Base-by-base conservation (phyloP, 1,140 invertebrate species). In the Watersipora subatra region DNA sequence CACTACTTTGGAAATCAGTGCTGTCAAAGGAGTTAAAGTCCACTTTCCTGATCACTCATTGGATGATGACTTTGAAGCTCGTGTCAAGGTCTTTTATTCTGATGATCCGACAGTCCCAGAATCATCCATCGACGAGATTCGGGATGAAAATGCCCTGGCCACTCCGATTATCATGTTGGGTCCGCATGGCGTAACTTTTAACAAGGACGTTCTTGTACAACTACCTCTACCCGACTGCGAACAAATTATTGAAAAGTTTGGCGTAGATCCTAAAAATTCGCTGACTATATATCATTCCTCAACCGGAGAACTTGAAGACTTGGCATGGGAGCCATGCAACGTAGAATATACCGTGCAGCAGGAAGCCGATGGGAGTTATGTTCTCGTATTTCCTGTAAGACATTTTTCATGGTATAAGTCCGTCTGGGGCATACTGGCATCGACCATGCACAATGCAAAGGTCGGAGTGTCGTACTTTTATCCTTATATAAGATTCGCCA, bases 381-480 rank as follows among this genome's bases (percentile, higher is more conserved):
- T 63, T 2, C 63, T 75, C 15, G 58, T 65, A 2, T 74, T 75
- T 65, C 62, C 67, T 15, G 72, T 76, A n/a, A 59, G 56, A 20
- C 74, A 75, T 63, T 75, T 75, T 58, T 72, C 64, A 28, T 73
- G 74, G 64, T 73, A 75, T 62, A 73, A 72, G 65, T 67, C 70
- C 15, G 26, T 73, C 2, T 73, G 73, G 73, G 72, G 74, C 34
- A 66, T 72, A 24, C 34, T 74, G 15, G 58, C 70, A 15, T 25
- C 64, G 19, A 65, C 59, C 19, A 63, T 74, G 24, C 67, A 74
- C 62, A 70, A 70, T 24, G 74, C 71, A 1, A 73, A 71, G 66
- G 62, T 70, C 28, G 72, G 71, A 17, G 71, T 75, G 25, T 69
- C 72, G 26, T 70, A 73, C 58, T 70, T 74, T 57, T 74, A 73